Percentiles rank a stretch among this genome's conserved stretches.
Conservation (phyloP, 2,888 invertebrate genomes). For the Melinaea menophilus region DNA sequence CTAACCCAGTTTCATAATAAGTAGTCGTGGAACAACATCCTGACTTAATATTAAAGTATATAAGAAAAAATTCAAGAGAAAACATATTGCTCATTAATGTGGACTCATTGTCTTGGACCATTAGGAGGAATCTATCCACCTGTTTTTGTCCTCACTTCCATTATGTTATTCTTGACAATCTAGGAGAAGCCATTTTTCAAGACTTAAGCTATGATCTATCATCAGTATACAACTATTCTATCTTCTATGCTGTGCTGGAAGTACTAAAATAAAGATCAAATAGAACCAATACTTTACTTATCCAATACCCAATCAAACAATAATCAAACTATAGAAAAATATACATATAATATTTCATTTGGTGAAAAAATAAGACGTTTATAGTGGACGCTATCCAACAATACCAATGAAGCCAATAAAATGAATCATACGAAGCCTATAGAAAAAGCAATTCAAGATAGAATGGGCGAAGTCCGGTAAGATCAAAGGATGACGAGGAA, state of each 20-base stretch:
- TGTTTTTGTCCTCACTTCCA: slow-evolving; percentile 43
- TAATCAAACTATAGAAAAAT: neutral
- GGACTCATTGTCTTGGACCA: slow-evolving; percentile 47
- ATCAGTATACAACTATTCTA: neutral
- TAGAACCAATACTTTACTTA: too few relatives aligned
- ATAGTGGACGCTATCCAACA: neutral
- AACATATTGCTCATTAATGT: slow-evolving; percentile 60
- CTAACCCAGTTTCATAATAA: slow-evolving; percentile 38
- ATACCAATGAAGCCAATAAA: slow-evolving; percentile 26
- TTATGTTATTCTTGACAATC: slow-evolving; percentile 54
- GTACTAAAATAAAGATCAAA: too few relatives aligned
- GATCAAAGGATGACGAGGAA: slow-evolving; percentile 54
- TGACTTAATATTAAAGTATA: slow-evolving; percentile 10
- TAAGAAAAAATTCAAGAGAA: slow-evolving; percentile 44
- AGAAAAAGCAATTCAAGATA: slow-evolving; percentile 39
- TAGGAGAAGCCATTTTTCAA: slow-evolving; percentile 48
- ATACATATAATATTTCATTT: neutral
- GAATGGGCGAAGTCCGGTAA: slow-evolving; percentile 36
- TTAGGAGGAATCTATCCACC: slow-evolving; percentile 59
- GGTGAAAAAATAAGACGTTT: neutral
- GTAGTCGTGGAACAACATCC: slow-evolving; percentile 34
- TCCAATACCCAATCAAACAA: too few relatives aligned
- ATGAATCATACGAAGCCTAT: slow-evolving; percentile 31
- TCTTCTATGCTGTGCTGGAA: neutral
- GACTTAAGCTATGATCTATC: slow-evolving; percentile 52